Conservation (phyloP, 2,113 vertebrate species). For the Ictalurus furcatus region DNA sequence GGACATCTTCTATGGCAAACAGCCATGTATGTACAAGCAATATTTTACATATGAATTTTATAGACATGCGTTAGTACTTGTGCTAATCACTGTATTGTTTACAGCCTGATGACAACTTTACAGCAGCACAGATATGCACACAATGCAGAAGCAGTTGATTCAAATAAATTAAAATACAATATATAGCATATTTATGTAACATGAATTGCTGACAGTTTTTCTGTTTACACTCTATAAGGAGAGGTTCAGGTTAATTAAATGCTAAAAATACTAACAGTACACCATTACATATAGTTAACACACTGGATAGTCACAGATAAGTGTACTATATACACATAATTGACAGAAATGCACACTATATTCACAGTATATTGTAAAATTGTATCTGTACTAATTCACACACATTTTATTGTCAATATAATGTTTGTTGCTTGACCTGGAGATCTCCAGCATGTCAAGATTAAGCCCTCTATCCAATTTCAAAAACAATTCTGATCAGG, state of each 20-base stretch:
- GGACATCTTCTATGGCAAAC: neutral
- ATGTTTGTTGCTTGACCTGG: slow-evolving; percentile 53
- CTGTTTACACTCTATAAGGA: neutral
- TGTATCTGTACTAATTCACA: neutral
- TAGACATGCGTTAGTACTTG: neutral
- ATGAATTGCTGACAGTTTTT: neutral
- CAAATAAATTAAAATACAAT: neutral
- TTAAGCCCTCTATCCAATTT: slow-evolving; percentile 74
- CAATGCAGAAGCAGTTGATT: neutral
- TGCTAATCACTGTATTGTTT: neutral
- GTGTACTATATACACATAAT: neutral
- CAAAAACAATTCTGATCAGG: slow-evolving; percentile 69
- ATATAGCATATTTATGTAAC: neutral
- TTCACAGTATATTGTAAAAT: slow-evolving; percentile 1
- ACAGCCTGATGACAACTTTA: neutral
- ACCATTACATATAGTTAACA: neutral
- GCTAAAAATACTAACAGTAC: neutral
- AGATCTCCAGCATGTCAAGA: slow-evolving; percentile 59
- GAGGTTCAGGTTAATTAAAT: neutral
- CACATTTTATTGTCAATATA: neutral
- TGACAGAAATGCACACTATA: neutral
- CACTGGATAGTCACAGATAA: neutral
- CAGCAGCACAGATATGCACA: neutral
- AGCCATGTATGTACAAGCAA: neutral
- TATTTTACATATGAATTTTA: neutral